Percentiles rank a stretch among this genome's conserved stretches.
phyloP scores from a whole-genome alignment of 2,888 invertebrate genomes.

The Boloria euphrosyne region DNA sequence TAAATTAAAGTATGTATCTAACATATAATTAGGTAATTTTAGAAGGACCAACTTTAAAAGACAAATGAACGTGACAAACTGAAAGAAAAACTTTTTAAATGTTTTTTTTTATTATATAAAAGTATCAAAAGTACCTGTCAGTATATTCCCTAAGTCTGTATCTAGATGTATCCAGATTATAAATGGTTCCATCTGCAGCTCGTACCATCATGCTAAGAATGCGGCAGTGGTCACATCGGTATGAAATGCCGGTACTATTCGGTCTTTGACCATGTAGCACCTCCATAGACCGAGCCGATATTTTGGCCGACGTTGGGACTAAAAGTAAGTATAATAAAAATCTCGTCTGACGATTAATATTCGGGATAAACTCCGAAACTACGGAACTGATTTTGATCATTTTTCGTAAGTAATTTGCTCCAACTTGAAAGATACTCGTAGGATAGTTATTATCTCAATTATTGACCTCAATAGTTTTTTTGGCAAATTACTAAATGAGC shows the following conservation, averaged over 20 bases:
- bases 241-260: conserved; percentile 45
- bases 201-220: conserved; percentile 49
- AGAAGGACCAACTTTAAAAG: no score
- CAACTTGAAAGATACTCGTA: no score
- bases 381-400: no score
- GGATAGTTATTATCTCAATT: no score
- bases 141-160: conserved; percentile 45
- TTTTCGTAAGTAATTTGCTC: no score
- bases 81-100: no score
- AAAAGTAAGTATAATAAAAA: conserved; percentile 10
- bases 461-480: no score
- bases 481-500: no score
- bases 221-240: conserved; percentile 50
- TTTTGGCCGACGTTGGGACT: conserved; percentile 44
- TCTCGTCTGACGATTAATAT: no score
- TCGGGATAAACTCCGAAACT: no score
- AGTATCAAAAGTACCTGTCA: conserved; percentile 45
- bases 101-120: background rate
- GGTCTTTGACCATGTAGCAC: conserved; percentile 49
- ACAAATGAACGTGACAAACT: no score
- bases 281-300: conserved; percentile 39
- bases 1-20: background rate
- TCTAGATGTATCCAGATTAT: conserved; percentile 51
- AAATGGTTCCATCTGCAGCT: conserved; percentile 44
- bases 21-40: no score